Percentiles rank a stretch among this genome's conserved stretches.
Evolutionary conservation across 2,888 invertebrate genomes (phyloP).

Genomic region (Eremobia ochroleuca): DNA sequence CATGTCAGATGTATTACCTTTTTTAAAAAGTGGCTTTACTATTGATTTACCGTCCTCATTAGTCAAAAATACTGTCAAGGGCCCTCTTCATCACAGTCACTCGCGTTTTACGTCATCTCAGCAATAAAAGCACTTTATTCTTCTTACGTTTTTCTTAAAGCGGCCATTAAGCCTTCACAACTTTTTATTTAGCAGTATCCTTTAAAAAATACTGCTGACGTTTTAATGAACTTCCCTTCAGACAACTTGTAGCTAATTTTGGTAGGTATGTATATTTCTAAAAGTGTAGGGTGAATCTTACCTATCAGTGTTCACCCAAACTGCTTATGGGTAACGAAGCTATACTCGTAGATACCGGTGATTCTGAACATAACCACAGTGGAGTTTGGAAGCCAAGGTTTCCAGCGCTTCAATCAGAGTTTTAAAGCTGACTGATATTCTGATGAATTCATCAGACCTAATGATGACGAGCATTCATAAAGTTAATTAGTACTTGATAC

Average conservation of each 20-base stretch:
- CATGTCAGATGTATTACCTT: too few relatives aligned
- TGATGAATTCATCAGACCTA: slow-evolving; percentile 1
- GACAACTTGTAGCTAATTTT: slow-evolving; percentile 5
- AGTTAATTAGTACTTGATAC: slow-evolving; percentile 22
- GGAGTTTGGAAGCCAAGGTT: background rate
- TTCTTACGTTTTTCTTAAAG: slow-evolving; percentile 50
- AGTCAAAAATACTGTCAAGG: slow-evolving; percentile 56
- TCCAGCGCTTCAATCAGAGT: too few relatives aligned
- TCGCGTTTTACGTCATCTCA: slow-evolving; percentile 51
- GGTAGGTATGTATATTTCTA: background rate
- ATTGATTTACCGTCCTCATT: slow-evolving; percentile 70
- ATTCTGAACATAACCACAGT: background rate
- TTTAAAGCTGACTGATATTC: background rate
- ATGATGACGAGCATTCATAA: slow-evolving; percentile 11
- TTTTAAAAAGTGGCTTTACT: too few relatives aligned
- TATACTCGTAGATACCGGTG: background rate
- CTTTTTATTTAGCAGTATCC: slow-evolving; percentile 45
- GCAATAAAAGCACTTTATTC: slow-evolving; percentile 61
- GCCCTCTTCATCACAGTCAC: slow-evolving; percentile 51
- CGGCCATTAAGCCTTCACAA: slow-evolving; percentile 51
- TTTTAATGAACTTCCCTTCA: slow-evolving; percentile 47
- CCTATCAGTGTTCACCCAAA: background rate
- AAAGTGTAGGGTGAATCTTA: slow-evolving; percentile 4
- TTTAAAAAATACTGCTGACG: slow-evolving; percentile 40
- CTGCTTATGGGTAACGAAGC: background rate